Evolutionary conservation across 2,797 vertebrate species (phyloP), one percentile per base, ranked within the genome.

Genomic region (Loriculus beryllinus): DNA sequence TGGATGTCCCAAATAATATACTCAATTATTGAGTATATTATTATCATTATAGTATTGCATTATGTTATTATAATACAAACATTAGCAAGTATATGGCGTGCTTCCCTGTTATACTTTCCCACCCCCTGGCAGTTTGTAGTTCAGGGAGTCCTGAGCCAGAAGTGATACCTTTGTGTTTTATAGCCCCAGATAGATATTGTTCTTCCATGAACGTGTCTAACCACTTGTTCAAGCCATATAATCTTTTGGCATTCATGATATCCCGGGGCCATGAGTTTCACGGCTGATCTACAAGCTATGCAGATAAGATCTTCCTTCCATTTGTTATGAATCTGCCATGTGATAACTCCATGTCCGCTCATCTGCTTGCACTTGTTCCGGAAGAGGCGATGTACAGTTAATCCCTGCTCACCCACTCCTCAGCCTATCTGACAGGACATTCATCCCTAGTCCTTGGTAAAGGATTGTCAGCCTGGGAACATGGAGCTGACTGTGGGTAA

Each of bases 221-320:
- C 63, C 70, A 74, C 47, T 86, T 91, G 81, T 82, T 77, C 91
- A 84, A 74, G 40, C 25, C 47, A 28, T 60, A 77, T 48, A 69
- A 89, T 94, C 67, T 80, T 94, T 37, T 67, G 78, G 43, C 40
- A 91, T 60, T 70, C 71, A 21, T 0, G 1, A 51, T 87, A 84
- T 72, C 83, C 84, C 0, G 1, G 63, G 71, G 51, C 83, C 51
- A 52, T 56, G 56, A 77, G 56, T 65, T 94, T 85, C 75, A 60
- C 1, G 35, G 83, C 75, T 94, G 64, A 93, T 91, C 74, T 86
- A 60, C 59, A 68, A 91, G 82, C 43, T 82, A 68, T 82, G 91
- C 48, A 94, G 86, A 92, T 77, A 79, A 93, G 63, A 82, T 80
- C 75, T 94, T 86, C 75, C 57, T 64, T 78, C 75, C 14, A 20